Conservation (phyloP, 2,113 vertebrate species). For the Callospermophilus lateralis region DNA sequence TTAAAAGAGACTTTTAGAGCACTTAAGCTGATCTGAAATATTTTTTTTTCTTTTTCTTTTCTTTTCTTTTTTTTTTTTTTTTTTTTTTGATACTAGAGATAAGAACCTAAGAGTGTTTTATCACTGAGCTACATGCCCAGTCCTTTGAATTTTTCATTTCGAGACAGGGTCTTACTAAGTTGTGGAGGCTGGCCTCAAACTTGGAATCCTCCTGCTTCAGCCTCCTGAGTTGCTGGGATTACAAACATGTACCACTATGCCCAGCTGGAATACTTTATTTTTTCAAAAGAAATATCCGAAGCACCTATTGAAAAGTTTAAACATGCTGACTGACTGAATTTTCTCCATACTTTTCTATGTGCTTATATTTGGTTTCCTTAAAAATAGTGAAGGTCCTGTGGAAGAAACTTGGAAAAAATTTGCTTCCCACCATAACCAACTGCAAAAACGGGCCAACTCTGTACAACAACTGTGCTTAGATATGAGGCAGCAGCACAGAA, state of each 20-base stretch:
- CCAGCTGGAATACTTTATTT: background rate
- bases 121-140: too few species aligned
- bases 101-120: too few species aligned
- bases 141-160: too few species aligned
- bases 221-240: too few species aligned
- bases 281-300: background rate
- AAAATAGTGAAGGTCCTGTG: background rate
- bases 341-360: conserved; percentile 18
- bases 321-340: background rate
- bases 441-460: background rate
- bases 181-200: too few species aligned
- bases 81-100: background rate
- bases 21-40: background rate
- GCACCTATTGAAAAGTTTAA: background rate
- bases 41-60: background rate
- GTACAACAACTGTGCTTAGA: background rate
- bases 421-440: background rate
- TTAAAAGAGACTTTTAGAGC: background rate
- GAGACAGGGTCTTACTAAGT: too few species aligned
- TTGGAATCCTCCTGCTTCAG: too few species aligned
- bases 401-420: background rate
- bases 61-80: background rate
- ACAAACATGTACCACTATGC: too few species aligned
- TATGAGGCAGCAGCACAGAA: background rate
- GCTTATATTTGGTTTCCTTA: background rate